Conservation (phyloP, 2,797 vertebrate species). For the Tolypeutes matacus region DNA sequence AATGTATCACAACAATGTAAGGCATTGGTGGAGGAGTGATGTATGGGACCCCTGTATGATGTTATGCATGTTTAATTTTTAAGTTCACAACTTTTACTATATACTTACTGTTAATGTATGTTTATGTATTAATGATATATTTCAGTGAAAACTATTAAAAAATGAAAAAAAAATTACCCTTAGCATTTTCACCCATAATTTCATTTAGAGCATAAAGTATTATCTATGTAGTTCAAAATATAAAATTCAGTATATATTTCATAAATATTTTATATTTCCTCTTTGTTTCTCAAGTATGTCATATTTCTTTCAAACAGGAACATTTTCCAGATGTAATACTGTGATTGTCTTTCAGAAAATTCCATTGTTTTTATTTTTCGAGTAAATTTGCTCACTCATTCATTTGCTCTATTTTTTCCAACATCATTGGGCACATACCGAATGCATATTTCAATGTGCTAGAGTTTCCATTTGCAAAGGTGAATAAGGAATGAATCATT, state of each 20-base stretch:
- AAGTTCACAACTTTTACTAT: too few species aligned
- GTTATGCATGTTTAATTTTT: too few species aligned
- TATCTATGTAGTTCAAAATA: not conserved
- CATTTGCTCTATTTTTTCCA: not conserved
- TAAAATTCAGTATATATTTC: not conserved
- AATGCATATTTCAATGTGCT: not conserved
- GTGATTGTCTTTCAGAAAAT: not conserved
- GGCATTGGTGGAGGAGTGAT: too few species aligned
- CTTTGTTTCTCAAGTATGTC: not conserved
- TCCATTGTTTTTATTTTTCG: not conserved
- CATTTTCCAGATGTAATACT: not conserved
- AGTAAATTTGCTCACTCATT: not conserved
- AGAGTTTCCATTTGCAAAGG: not conserved
- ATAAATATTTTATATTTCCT: not conserved
- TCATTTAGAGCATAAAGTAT: not conserved
- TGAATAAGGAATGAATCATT: not conserved
- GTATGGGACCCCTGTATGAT: too few species aligned
- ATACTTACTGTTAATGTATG: too few species aligned
- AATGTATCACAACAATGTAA: too few species aligned
- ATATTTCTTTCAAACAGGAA: conserved; percentile 8
- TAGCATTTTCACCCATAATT: not conserved
- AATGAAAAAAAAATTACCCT: too few species aligned
- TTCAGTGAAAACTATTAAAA: too few species aligned
- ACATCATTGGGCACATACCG: not conserved
- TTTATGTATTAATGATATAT: too few species aligned